Evolutionary conservation across 1,140 invertebrate genomes (phyloP), one percentile per base, ranked within the genome.

Genomic region (Drosophila setifemur): DNA sequence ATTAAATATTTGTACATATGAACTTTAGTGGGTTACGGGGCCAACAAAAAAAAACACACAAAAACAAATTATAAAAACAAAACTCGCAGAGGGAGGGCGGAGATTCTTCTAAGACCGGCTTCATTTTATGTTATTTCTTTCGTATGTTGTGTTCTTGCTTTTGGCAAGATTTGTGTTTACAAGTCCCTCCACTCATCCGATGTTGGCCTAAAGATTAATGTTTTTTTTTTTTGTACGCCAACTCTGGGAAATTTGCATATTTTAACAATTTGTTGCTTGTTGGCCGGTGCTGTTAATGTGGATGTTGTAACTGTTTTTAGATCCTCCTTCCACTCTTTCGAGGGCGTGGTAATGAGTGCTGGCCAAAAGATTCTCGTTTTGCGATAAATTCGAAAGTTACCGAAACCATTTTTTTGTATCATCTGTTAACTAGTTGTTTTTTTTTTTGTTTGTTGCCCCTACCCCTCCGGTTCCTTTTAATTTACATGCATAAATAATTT

Each of bases 1-100:
- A 79, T 79, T 79, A 79, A 79, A 79, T 81, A 79, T 79, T 79
- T 79, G 75, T 71, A 81, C 76, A 81, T 79, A 74, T 79, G 53
- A 79, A 79, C 76, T 79, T 79, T 81, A 81, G 29, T 79, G 58
- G 76, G 76, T 79, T 81, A 79, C 53, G 64, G 40, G 76, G 76
- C 50, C 76, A 81, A 37, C 11, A 61, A 25, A 35, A 35, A 28
- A 11, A 44, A 12, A 74, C 4, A 49, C 21, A 40, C 9, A 55
- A 26, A 39, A 5, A 40, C 23, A 52, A 28, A 16, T 52, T 9
- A 21, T 49, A 18, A 16, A 23, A n/a, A 23, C 19, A 29, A 16
- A 14, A 50, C 6, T 4, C n/a, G 3, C 6, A 18, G 53, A 23
- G 14, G 39, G n/a, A 19, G n/a, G 35, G 21, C 14, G 21, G 21